Evolutionary conservation across 2,797 vertebrate genomes (phyloP).

Genomic region (Enoplosus armatus): DNA sequence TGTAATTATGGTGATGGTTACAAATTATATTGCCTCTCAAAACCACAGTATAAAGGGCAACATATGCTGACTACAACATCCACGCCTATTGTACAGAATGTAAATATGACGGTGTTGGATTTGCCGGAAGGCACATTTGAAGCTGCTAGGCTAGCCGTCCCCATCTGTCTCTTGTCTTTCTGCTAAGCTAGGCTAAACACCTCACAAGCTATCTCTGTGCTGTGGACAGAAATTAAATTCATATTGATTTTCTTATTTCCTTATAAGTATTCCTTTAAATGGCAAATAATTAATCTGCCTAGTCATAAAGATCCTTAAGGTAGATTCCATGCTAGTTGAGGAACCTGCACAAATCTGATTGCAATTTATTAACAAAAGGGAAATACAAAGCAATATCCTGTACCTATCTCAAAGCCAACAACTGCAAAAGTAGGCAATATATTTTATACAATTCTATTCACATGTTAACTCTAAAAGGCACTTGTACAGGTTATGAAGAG

Average conservation of each 20-base stretch:
- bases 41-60: background rate
- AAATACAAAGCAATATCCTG: background rate
- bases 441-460: background rate
- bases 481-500: slow-evolving; percentile 6
- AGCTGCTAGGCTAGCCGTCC: no score
- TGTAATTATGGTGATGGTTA: background rate
- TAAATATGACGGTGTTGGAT: background rate
- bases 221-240: background rate
- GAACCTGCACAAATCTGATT: background rate
- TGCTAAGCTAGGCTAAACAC: background rate
- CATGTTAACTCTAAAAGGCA: background rate
- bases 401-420: background rate
- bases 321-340: no score
- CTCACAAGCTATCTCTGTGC: background rate
- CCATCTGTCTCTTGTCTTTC: background rate
- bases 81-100: background rate
- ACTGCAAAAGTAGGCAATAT: background rate
- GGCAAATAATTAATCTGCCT: background rate
- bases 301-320: background rate
- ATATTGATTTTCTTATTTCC: background rate
- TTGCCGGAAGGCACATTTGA: background rate
- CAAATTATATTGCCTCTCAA: background rate
- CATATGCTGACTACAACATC: background rate
- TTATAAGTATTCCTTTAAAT: background rate
- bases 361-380: background rate